Base-by-base conservation (phyloP, 2,113 vertebrate species). In the Nothoprocta perdicaria region DNA sequence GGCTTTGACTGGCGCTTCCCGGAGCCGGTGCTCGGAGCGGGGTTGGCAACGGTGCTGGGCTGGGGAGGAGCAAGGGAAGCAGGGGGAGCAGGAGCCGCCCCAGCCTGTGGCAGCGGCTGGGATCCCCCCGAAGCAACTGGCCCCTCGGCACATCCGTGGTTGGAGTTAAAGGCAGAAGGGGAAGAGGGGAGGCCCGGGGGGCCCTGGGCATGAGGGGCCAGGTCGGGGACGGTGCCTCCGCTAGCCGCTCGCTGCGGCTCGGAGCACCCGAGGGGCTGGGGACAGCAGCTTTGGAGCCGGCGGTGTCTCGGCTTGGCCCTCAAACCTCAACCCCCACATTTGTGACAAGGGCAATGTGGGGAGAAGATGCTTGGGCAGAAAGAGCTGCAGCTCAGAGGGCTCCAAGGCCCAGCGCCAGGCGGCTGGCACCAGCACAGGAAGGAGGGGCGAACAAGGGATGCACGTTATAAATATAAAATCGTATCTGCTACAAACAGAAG, bases 401-500 rank as follows among this genome's bases (percentile, higher is more conserved):
- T 87, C 75, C 67, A 17, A 71, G 93, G 80, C 63, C 65, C 91
- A 12, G 21, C 3, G 65, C 77, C 89, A 71, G 90, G 82, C 66
- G 60, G 80, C 91, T 84, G 92, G 81, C 95, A 94, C 80, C 60
- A 83, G 79, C 9, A 0, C 9, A 67, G 86, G 48, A 84, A 75
- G 53, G 63, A 72, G 3, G 63, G 66, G 46, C 71, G 33, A 65
- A 72, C 21, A 38, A 57, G 48, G 63, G 88, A 84, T 89, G 83
- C 94, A 92, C 69, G 3, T 95, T 97, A 97, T 98, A 98, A 98
- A 97, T 98, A 98, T 97, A 98, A 98, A 97, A 97, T 93, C 96
- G 93, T 94, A 97, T 97, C 97, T 98, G 97, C 97, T 98, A 97
- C 97, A 98, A 98, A 97, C 95, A 97, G 95, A 97, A 93, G 96